Percentiles rank a stretch among this genome's conserved stretches.
Evolutionary conservation across 2,888 invertebrate species (phyloP).

Genomic region (Drosophila fulvimacula): DNA sequence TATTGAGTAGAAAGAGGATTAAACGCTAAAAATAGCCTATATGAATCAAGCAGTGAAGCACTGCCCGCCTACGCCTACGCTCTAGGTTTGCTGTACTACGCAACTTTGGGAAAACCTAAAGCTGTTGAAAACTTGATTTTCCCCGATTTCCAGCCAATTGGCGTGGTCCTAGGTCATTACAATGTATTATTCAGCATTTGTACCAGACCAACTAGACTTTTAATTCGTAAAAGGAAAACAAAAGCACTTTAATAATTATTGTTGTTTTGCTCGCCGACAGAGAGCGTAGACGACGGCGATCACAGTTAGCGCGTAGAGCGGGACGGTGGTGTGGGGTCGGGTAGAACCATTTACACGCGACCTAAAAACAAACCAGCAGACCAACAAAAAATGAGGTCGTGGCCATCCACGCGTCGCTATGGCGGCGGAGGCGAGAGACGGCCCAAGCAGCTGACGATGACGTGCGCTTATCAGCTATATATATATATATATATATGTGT

Average conservation of each 20-base stretch:
- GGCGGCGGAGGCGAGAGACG: constrained; percentile 13
- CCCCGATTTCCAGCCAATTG: no score
- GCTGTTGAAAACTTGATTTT: no score
- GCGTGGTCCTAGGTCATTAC: no score
- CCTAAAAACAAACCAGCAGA: constrained; percentile 70
- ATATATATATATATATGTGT: no score
- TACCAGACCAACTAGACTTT: not conserved
- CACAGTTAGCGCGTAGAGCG: constrained; percentile 5
- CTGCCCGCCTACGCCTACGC: no score
- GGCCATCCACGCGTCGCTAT: constrained; percentile 61
- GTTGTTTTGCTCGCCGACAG: not conserved
- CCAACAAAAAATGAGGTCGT: constrained; percentile 64
- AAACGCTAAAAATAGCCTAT: constrained; percentile 55
- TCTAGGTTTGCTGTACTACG: no score
- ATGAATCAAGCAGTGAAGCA: constrained; percentile 17
- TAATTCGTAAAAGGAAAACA: not conserved
- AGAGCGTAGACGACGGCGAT: constrained; percentile 1
- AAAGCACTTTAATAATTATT: constrained; percentile 4
- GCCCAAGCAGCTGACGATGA: constrained; percentile 39
- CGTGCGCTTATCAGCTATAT: constrained; percentile 40
- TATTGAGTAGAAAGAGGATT: constrained; percentile 50
- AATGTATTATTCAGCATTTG: not conserved
- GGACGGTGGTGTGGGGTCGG: constrained; percentile 1
- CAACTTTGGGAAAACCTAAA: no score
- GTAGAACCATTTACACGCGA: constrained; percentile 64